Evolutionary conservation across 2,888 invertebrate genomes (phyloP).

Genomic region (Dendrolimus houi): DNA sequence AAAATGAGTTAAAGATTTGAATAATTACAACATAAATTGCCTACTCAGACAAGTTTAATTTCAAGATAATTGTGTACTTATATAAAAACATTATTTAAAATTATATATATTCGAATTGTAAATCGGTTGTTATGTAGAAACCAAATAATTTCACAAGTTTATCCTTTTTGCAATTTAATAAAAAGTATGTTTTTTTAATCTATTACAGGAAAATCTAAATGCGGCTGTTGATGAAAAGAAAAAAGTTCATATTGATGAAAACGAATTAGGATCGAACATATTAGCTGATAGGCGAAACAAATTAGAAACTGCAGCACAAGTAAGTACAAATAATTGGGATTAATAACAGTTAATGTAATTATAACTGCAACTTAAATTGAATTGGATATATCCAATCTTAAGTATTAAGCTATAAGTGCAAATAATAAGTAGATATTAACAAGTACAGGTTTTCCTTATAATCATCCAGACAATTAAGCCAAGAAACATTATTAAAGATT

Average conservation of each 20-base stretch:
- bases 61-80: too few relatives aligned
- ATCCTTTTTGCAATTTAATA: too few relatives aligned
- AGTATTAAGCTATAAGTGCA: not conserved
- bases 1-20: too few relatives aligned
- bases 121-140: too few relatives aligned
- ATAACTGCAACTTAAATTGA: not conserved
- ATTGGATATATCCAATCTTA: not conserved
- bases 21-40: too few relatives aligned
- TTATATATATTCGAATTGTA: too few relatives aligned
- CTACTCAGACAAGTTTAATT: too few relatives aligned
- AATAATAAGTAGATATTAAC: not conserved
- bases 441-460: not conserved
- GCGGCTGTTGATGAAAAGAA: conserved; percentile 62
- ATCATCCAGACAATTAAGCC: not conserved
- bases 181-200: conserved; percentile 12
- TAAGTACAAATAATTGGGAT: conserved; percentile 21
- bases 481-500: not conserved
- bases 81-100: too few relatives aligned
- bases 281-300: conserved; percentile 65
- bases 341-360: not conserved
- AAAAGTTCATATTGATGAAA: conserved; percentile 57
- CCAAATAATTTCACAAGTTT: too few relatives aligned
- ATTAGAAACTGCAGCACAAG: conserved; percentile 77
- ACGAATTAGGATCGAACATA: conserved; percentile 56
- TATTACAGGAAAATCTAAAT: conserved; percentile 65